Evolutionary conservation across 2,888 invertebrate genomes (phyloP), one percentile per base, ranked within the genome.

Genomic region (Dinocampus coccinellae): DNA sequence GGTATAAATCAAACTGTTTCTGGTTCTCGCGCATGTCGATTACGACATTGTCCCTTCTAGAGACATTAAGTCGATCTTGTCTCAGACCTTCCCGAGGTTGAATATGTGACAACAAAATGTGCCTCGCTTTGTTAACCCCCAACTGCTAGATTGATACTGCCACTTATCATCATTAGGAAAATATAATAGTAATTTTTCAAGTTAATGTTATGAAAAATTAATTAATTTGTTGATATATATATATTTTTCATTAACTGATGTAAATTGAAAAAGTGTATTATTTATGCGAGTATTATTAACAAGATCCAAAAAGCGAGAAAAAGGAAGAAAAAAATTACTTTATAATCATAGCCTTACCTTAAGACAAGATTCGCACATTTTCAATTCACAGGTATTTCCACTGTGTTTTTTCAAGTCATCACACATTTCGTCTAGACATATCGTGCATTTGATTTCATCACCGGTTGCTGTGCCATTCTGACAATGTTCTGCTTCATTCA

Each of bases 21-120:
- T 93, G 93, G 93, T 93, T 91, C 93, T 90, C 92, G 89, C 89
- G 89, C 91, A 90, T 90, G 90, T 16, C 90, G 89, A 88, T 84
- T 90, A 88, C 87, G 89, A 90, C 89, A 90, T 90, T 91, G 90
- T 47, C 91, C 92, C 93, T 89, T 90, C 93, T 93, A 90, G 93
- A 91, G 91, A 89, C 90, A 93, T 83, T 60, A 73, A 81, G 42
- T 42, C 82, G 89, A 91, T 91, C 91, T 90, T 90, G 88, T 87
- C 93, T 93, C 93, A 93, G 93, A 94, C 93, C 93, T 93, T 94
- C 93, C 93, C 93, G 93, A 89, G 92, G 91, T 90, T 88, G 80
- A 82, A 70, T 52, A 39, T 73, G 63, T 80, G 83, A 91, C 91
- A 90, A 90, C 87, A 71, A 83, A 75, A 52, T 36, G 88, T 92